Percentiles rank a stretch among this genome's conserved stretches.
phyloP scores from a whole-genome alignment of 2,888 invertebrate genomes.

The Spisula solida region DNA sequence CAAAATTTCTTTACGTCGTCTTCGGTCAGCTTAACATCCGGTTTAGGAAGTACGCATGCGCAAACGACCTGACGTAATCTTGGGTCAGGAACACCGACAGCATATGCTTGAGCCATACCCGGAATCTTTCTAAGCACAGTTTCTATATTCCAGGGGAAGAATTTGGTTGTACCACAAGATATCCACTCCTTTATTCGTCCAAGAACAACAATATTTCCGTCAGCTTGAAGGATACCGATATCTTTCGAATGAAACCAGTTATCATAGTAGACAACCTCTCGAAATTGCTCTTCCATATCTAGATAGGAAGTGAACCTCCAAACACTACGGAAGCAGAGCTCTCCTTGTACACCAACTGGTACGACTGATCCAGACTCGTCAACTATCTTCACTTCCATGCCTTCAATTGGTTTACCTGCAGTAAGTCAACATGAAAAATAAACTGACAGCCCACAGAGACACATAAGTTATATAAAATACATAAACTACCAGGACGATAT shows the following conservation, averaged over 20 bases:
- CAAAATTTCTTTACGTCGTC: conserved; percentile 55
- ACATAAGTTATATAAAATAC: too few relatives aligned
- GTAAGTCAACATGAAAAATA: neutral
- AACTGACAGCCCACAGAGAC: neutral
- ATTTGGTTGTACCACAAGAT: conserved; percentile 51
- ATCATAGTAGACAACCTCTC: conserved; percentile 36
- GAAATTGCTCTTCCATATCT: conserved; percentile 29
- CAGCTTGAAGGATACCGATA: conserved; percentile 52
- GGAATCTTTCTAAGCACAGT: conserved; percentile 46
- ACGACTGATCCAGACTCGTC: conserved; percentile 51
- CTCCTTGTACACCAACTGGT: conserved; percentile 45
- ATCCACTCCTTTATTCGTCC: conserved; percentile 62
- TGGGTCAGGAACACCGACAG: conserved; percentile 67
- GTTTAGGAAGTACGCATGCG: conserved; percentile 61
- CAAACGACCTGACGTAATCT: conserved; percentile 61
- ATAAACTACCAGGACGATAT: too few relatives aligned
- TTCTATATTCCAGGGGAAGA: conserved; percentile 64
- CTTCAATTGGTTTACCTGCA: conserved; percentile 54
- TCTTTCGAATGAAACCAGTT: conserved; percentile 66
- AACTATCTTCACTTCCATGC: conserved; percentile 61
- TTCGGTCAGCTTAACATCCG: conserved; percentile 22
- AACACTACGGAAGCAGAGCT: conserved; percentile 53
- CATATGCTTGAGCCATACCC: conserved; percentile 49
- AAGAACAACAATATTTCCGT: conserved; percentile 60
- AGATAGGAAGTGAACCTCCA: conserved; percentile 59